phyloP scores from a whole-genome alignment of 1,140 invertebrate species.

The Hydropsyche tenuis region DNA sequence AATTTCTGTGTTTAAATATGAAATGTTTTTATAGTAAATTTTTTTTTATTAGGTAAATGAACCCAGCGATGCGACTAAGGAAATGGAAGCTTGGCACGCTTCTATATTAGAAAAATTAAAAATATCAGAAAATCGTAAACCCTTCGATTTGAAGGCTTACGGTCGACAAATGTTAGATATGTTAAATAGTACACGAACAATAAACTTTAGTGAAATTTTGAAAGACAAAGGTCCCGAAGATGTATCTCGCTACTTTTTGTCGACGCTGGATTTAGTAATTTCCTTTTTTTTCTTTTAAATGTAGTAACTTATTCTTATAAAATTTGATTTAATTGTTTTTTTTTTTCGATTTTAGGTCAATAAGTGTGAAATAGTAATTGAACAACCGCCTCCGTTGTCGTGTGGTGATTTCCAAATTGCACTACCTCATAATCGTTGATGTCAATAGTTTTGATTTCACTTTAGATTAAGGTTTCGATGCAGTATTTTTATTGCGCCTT shows the following conservation, averaged over 20 bases:
- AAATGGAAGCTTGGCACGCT: constrained; percentile 45
- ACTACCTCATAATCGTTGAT: background rate
- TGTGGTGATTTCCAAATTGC: constrained; percentile 27
- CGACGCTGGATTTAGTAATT: constrained; percentile 45
- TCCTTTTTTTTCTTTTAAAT: background rate
- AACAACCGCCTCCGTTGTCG: background rate
- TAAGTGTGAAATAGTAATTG: constrained; percentile 21
- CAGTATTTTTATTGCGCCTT: too few relatives aligned
- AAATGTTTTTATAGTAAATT: too few relatives aligned
- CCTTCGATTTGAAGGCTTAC: constrained; percentile 39
- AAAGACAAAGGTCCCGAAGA: constrained; percentile 34
- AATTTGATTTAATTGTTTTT: background rate
- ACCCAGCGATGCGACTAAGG: constrained; percentile 38
- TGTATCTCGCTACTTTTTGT: constrained; percentile 43
- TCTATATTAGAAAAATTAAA: constrained; percentile 42
- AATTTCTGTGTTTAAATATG: too few relatives aligned
- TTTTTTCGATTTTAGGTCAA: constrained; percentile 32
- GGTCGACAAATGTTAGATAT: constrained; percentile 26
- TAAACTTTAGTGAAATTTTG: constrained; percentile 41
- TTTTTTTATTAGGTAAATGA: constrained; percentile 37
- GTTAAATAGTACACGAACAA: constrained; percentile 19
- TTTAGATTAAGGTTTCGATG: background rate
- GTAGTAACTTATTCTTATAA: background rate
- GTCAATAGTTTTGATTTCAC: background rate
- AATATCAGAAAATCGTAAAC: constrained; percentile 29